These are phyloP conservation scores for Cantharis nigra DNA, from an alignment of 2,888 invertebrate species.

Conservation along the genomic window DNA sequence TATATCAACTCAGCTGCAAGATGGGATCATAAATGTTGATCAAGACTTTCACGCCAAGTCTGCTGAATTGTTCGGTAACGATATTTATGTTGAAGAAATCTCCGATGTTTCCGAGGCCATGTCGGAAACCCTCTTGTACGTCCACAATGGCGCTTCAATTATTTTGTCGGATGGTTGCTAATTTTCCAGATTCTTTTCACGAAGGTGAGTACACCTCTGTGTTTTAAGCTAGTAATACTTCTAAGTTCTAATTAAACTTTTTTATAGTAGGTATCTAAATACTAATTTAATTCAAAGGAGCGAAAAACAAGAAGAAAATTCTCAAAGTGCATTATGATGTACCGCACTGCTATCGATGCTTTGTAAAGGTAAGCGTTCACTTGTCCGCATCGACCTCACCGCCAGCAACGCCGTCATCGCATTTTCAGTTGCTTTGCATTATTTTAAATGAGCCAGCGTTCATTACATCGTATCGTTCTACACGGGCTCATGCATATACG, in stretches of 20 bases:
- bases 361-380: too few relatives aligned
- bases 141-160: conserved; percentile 87
- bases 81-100: conserved; percentile 93
- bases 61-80: conserved; percentile 92
- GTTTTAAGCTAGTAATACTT: background rate
- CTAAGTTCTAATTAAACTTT: conserved; percentile 15
- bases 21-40: conserved; percentile 62
- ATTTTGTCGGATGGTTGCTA: conserved; percentile 91
- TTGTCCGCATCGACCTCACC: too few relatives aligned
- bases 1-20: conserved; percentile 82
- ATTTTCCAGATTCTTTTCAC: conserved; percentile 90
- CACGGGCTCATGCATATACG: too few relatives aligned
- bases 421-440: too few relatives aligned
- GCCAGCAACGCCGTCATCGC: too few relatives aligned
- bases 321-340: conserved; percentile 74
- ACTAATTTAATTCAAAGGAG: conserved; percentile 85
- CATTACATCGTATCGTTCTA: too few relatives aligned
- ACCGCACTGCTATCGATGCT: conserved; percentile 78
- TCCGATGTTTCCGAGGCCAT: conserved; percentile 88
- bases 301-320: conserved; percentile 87
- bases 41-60: conserved; percentile 71
- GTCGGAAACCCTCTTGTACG: conserved; percentile 85
- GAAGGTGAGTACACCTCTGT: conserved; percentile 65
- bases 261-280: conserved; percentile 81
- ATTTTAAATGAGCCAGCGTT: too few relatives aligned